phyloP scores from a whole-genome alignment of 2,888 invertebrate genomes.

The Microctonus brassicae region DNA sequence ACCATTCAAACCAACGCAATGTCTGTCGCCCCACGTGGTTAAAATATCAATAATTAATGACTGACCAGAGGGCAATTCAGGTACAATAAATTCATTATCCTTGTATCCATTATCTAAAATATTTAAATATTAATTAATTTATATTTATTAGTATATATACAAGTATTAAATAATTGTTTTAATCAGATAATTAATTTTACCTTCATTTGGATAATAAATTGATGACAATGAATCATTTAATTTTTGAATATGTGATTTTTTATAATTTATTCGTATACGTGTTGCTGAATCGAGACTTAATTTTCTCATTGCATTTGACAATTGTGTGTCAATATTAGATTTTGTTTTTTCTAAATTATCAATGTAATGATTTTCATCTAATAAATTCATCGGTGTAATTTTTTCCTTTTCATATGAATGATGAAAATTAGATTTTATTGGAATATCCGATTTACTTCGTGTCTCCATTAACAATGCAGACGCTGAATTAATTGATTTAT shows the following conservation, averaged over 20 bases:
- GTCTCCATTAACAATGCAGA: constrained; percentile 12
- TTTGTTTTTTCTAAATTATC: constrained; percentile 18
- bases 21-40: constrained; percentile 85
- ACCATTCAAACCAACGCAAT: constrained; percentile 84
- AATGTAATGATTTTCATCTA: not conserved
- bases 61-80: constrained; percentile 81
- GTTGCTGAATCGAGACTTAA: not conserved
- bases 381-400: not conserved
- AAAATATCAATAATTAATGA: constrained; percentile 78
- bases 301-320: not conserved
- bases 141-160: not conserved
- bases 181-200: too few species aligned
- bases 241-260: not conserved
- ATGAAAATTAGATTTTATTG: not conserved
- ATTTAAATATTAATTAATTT: not conserved
- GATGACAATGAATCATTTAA: not conserved
- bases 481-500: constrained; percentile 1
- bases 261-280: not conserved
- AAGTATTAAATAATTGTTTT: too few species aligned
- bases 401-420: not conserved
- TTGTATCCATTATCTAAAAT: constrained; percentile 33
- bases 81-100: constrained; percentile 77
- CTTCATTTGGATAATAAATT: not conserved
- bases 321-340: constrained; percentile 15
- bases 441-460: constrained; percentile 23